Evolutionary conservation across 1,140 invertebrate genomes (phyloP).

Genomic region (Lordiphosa collinella): DNA sequence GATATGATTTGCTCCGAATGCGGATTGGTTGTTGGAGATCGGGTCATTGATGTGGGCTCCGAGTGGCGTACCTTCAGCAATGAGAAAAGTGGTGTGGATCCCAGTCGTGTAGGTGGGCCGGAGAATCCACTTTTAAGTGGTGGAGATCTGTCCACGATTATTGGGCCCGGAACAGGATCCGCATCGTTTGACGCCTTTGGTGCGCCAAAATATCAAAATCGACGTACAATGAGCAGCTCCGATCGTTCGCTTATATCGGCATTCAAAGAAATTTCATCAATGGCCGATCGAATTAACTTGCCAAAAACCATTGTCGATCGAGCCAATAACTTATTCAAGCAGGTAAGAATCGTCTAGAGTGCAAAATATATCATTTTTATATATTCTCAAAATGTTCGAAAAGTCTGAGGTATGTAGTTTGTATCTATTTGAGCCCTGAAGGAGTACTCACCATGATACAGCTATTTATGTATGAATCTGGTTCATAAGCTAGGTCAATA

Average conservation of each 20-base stretch:
- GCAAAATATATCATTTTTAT: too few species aligned
- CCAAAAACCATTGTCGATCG: conserved; percentile 96
- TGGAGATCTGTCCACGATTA: conserved; percentile 98
- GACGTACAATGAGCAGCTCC: conserved; percentile 94
- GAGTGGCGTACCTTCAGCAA: conserved; percentile 99
- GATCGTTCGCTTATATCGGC: conserved; percentile 97
- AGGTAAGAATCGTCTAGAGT: too few species aligned
- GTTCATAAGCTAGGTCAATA: too few species aligned
- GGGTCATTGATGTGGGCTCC: conserved; percentile 99
- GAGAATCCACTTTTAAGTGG: conserved; percentile 98
- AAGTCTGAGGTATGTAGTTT: too few species aligned
- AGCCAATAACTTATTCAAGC: conserved; percentile 97
- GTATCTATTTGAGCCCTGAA: too few species aligned
- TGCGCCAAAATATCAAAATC: conserved; percentile 94
- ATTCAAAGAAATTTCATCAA: conserved; percentile 97
- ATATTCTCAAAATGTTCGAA: too few species aligned
- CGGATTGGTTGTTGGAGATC: conserved; percentile 98
- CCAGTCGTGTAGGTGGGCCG: conserved; percentile 98
- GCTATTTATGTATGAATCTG: too few species aligned
- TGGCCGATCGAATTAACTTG: conserved; percentile 98
- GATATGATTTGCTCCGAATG: conserved; percentile 99
- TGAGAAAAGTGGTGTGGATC: conserved; percentile 97
- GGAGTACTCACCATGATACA: too few species aligned
- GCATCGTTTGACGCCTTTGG: conserved; percentile 91
- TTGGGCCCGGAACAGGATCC: conserved; percentile 93